Evolutionary conservation across 2,888 invertebrate species (phyloP), one percentile per base, ranked within the genome.

Genomic region (Drosophila tanythrix): DNA sequence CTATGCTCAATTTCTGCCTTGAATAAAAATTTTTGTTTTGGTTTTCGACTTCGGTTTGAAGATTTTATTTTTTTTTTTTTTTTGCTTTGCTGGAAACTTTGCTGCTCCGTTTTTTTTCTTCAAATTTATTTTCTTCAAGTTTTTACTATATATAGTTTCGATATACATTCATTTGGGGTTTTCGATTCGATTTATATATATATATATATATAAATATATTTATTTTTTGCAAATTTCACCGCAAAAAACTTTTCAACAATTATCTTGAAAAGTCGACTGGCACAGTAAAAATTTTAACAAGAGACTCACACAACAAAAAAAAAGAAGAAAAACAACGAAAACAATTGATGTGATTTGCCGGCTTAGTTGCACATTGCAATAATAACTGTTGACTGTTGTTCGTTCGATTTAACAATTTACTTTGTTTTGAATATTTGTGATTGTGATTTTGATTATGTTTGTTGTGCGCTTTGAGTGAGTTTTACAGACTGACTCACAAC

Each of bases 261-360:
- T 56, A 29, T 56, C 18, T 56, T 7, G 18, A 38, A 43, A 57
- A 55, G 36, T 35, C 15, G 36, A 51, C 29, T 59, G 38, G 33
- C 59, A 66, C 72, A 50, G 21, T 40, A 64, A 53, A 65, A 57
- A 21, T n/a, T 35, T 25, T 0, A 48, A 7, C 52, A 38, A 27
- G 46, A 46, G 33, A n/a, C 36, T 35, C 48, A 60, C 75, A 70
- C 76, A 79, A 79, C 79, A 76, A 77, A 61, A 76, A 61, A 55
- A 38, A 61, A 64, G 62, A 59, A 75, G 55, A 43, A 11, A 63
- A 75, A 55, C n/a, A 15, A 35, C 53, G 60, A 74, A 66, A 74
- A 51, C 10, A 57, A 64, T 62, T 64, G 15, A 40, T 31, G 33
- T 64, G 56, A 62, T 62, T 69, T 62, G 59, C 52, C 73, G 62